Percentiles rank a stretch among this genome's conserved stretches.
Conservation (phyloP, 2,888 invertebrate species). For the Orchestes rusci region DNA sequence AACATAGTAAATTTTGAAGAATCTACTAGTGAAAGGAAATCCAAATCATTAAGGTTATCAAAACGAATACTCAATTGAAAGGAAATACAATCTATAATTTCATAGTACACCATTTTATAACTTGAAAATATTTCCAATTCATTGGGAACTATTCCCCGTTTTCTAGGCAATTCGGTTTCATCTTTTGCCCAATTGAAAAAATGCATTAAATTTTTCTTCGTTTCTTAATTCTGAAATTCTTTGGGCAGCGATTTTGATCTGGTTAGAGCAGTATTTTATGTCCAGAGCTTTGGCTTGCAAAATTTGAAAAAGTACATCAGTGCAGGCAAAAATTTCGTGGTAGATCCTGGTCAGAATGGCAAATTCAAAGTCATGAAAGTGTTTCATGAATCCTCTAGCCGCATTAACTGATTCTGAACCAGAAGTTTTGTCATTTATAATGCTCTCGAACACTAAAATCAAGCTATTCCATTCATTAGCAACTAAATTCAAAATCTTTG, state of each 20-base stretch:
- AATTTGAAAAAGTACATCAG: conserved; percentile 6
- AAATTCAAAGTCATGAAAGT: no score
- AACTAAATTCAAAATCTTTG: conserved; percentile 2
- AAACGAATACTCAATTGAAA: conserved; percentile 11
- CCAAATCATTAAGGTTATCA: conserved; percentile 9
- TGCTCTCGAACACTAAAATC: conserved; percentile 5
- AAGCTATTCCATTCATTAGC: conserved; percentile 8
- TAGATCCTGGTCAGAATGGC: not conserved
- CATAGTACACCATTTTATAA: conserved; percentile 14
- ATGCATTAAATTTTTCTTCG: conserved; percentile 12
- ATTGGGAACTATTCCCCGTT: conserved; percentile 9
- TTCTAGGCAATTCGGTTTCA: conserved; percentile 11
- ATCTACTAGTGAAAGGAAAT: conserved; percentile 18
- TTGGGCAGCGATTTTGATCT: conserved; percentile 6
- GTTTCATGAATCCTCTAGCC: conserved; percentile 4
- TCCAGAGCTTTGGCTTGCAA: conserved; percentile 1
- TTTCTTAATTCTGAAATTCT: conserved; percentile 14
- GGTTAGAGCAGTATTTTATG: conserved; percentile 5
- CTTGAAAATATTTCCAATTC: conserved; percentile 14
- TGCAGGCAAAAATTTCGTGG: not conserved
- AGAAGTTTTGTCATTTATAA: conserved; percentile 5
- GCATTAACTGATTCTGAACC: conserved; percentile 1
- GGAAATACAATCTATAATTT: conserved; percentile 15
- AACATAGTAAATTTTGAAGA: conserved; percentile 9
- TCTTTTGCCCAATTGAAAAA: conserved; percentile 14